These are phyloP conservation scores for Lynx canadensis DNA, from an alignment of 2,113 vertebrate genomes.

Conservation along the genomic window DNA sequence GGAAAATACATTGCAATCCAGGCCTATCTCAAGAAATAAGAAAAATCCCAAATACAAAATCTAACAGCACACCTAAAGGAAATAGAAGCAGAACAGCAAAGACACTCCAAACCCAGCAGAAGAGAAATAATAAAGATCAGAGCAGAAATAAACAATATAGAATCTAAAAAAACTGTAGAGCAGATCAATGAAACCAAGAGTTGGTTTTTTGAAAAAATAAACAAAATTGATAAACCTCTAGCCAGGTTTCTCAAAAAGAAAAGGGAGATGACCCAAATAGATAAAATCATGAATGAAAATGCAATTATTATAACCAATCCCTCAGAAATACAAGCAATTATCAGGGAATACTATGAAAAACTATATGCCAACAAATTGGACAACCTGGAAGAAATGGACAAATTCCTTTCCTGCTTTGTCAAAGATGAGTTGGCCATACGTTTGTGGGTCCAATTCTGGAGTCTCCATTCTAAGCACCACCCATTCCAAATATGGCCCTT, in stretches of 20 bases:
- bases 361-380: not conserved
- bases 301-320: too few relatives aligned
- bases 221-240: not conserved
- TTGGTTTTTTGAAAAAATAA: not conserved
- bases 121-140: not conserved
- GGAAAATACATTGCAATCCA: too few relatives aligned
- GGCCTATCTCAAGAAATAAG: too few relatives aligned
- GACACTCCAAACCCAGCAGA: not conserved
- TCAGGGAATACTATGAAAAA: not conserved
- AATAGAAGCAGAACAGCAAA: not conserved
- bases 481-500: not conserved
- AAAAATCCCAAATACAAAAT: not conserved
- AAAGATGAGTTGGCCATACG: too few relatives aligned
- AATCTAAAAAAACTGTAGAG: not conserved
- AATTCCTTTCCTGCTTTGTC: too few relatives aligned
- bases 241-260: not conserved
- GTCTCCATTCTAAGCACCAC: too few relatives aligned
- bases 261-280: not conserved
- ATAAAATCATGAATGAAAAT: not conserved
- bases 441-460: too few relatives aligned
- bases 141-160: not conserved
- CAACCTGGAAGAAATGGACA: not conserved
- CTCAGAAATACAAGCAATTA: not conserved
- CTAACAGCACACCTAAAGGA: not conserved
- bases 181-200: not conserved